Conservation (phyloP, 64 coral and sea anemone genomes). For the Montipora cactus region DNA sequence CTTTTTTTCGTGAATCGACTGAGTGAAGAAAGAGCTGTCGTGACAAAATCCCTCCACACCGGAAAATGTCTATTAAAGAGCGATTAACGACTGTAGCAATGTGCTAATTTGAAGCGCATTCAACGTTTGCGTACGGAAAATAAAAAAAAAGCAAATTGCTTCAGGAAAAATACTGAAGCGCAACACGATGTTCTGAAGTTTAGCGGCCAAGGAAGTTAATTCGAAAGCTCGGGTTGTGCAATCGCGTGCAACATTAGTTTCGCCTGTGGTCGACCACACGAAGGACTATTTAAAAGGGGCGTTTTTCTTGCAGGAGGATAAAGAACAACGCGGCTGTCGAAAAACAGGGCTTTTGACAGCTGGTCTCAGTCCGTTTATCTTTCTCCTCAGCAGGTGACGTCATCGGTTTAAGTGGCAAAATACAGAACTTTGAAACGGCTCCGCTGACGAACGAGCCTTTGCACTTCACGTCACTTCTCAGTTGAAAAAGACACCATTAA, state of each 20-base stretch:
- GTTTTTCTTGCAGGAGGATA: neutral
- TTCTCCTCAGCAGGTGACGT: constrained; percentile 26
- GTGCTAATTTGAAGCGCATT: neutral
- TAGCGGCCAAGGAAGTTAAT: neutral
- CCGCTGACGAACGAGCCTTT: neutral
- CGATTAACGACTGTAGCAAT: constrained; percentile 22
- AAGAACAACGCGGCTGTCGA: constrained; percentile 19
- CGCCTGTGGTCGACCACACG: constrained; percentile 16
- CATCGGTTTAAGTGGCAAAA: constrained; percentile 26
- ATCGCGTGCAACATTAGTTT: neutral
- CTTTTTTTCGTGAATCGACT: neutral
- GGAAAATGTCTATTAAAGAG: constrained; percentile 40
- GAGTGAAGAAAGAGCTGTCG: neutral
- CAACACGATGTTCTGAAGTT: neutral
- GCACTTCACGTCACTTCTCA: neutral
- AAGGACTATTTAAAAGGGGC: neutral
- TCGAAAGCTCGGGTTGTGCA: neutral
- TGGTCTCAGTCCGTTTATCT: neutral
- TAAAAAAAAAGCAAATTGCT: neutral
- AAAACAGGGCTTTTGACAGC: constrained; percentile 21
- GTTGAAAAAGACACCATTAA: neutral
- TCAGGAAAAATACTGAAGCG: neutral
- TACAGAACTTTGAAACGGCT: neutral
- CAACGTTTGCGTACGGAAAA: neutral
- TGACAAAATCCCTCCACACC: neutral